Percentiles rank a stretch among this genome's conserved stretches.
Conservation (phyloP, 2,797 vertebrate species). For the Macropus fuliginosus region DNA sequence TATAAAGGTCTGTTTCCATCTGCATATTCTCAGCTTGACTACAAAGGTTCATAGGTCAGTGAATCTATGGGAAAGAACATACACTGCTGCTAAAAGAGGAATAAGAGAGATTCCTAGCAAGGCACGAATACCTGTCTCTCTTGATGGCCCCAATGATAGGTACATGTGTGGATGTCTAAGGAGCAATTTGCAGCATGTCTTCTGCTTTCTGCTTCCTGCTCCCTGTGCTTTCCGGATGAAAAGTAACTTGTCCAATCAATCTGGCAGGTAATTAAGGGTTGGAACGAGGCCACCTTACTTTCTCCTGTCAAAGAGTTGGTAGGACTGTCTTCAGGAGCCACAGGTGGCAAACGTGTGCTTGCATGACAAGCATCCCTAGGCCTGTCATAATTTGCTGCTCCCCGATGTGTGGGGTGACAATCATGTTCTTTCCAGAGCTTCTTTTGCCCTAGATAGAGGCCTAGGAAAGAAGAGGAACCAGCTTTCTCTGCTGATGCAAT, state of each 20-base stretch:
- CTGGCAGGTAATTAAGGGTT: not conserved
- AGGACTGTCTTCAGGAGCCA: not conserved
- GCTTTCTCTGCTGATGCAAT: not conserved
- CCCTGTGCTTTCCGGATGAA: not conserved
- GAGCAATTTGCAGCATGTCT: not conserved
- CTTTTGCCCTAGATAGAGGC: not conserved
- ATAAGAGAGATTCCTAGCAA: not conserved
- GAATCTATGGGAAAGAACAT: not conserved
- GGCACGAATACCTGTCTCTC: not conserved
- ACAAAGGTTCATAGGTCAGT: not conserved
- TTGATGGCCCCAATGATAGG: not conserved
- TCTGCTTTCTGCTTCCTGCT: not conserved
- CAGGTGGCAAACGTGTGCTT: fast-evolving
- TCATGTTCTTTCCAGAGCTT: not conserved
- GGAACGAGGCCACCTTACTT: fast-evolving
- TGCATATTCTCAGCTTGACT: not conserved
- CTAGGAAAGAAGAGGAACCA: not conserved
- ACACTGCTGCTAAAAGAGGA: not conserved
- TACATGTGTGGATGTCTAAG: not conserved
- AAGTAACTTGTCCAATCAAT: constrained; percentile 9
- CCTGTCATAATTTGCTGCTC: not conserved
- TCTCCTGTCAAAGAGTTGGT: not conserved
- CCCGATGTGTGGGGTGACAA: not conserved
- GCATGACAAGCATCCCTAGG: fast-evolving
- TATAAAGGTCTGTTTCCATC: not conserved